These are phyloP conservation scores for Arbacia lixula DNA, from an alignment of 53 echinoderm and acorn worm genomes.

Conservation along the genomic window DNA sequence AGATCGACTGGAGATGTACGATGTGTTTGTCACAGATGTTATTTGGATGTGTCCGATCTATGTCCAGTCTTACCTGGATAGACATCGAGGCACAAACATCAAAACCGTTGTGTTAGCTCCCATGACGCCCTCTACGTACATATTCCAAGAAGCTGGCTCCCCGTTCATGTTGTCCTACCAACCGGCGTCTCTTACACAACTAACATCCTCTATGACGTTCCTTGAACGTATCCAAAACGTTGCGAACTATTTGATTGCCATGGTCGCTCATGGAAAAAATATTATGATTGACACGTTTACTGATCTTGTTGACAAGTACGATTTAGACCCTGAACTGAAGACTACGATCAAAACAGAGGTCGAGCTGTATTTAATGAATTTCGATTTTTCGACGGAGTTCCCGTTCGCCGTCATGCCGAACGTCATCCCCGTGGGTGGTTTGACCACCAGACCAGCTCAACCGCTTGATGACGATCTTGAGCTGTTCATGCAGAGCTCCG, in stretches of 20 bases:
- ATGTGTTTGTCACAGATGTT: constrained; percentile 1
- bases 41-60: constrained; percentile 5
- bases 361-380: constrained; percentile 5
- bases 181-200: neutral
- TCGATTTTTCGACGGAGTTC: neutral
- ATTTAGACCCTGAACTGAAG: neutral
- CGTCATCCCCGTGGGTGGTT: constrained; percentile 21
- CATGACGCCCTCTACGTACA: neutral
- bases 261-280: neutral
- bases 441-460: constrained; percentile 20
- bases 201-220: neutral
- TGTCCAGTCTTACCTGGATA: neutral
- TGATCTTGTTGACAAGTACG: neutral
- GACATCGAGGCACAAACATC: neutral
- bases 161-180: neutral
- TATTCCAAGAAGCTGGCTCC: neutral
- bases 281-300: neutral
- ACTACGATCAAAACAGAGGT: neutral
- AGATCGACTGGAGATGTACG: neutral
- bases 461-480: neutral
- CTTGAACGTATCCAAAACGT: neutral
- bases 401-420: constrained; percentile 4
- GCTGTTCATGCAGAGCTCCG: constrained; percentile 29
- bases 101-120: neutral
- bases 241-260: neutral